Evolutionary conservation across 2,113 vertebrate species (phyloP), one percentile per base, ranked within the genome.

Genomic region (Steatornis caripensis): DNA sequence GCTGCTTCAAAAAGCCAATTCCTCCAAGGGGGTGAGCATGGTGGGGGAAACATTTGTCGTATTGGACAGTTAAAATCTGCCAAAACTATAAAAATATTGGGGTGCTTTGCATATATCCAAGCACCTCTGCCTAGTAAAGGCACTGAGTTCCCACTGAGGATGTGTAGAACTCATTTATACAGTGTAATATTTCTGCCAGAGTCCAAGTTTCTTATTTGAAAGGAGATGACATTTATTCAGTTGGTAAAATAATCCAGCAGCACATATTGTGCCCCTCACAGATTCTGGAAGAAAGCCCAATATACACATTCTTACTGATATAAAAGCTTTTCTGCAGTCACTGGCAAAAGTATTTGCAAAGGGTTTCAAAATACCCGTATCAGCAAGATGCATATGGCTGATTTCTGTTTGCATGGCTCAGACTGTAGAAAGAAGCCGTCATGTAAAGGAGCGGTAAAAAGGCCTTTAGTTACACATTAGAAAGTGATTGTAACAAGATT

Each of bases 181-280:
- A 81, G 66, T 45, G 53, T 74, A 65, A 54, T 87, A 53, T 48
- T 80, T 18, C 66, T 93, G 61, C 70, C 54, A 34, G 27, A 88
- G 54, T 58, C 79, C 55, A 86, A 71, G 68, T 77, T 96, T 90
- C 68, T 92, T 84, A 85, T 88, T 93, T 64, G 51, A 58, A 95
- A 93, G 66, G 74, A 61, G 46, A 77, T 96, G 39, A 90, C 92
- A 94, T 92, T 92, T 96, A 89, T 91, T 94, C 76, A 64, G 55
- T 62, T 70, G 36, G 87, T 87, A 88, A 94, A 96, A 92, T 93
- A 93, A 95, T 75, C 83, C 51, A 0, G 79, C 68, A 86, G 90
- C 68, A 66, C 68, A 84, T 83, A 93, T 68, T 78, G 64, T 89
- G 68, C 27, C 75, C 58, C 85, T 93, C 62, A 46, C 55, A 68